Conservation (phyloP, 2,797 vertebrate genomes). For the Microctenopoma stevenorrisi region DNA sequence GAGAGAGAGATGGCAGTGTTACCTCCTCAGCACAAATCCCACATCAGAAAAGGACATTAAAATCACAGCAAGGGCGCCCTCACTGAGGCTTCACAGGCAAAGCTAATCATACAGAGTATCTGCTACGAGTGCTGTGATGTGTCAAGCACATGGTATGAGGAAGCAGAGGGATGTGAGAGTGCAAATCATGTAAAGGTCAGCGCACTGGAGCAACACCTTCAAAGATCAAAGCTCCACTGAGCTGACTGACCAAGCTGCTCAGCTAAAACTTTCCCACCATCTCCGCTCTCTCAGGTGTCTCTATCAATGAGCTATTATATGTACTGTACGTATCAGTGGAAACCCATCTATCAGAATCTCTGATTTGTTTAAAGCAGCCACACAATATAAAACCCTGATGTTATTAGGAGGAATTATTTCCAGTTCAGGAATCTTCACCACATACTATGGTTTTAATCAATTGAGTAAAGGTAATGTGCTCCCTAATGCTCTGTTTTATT, state of each 20-base stretch:
- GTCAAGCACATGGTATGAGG: not conserved
- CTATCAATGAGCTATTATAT: no score
- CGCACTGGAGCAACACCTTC: slow-evolving; percentile 1
- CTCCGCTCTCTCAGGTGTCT: no score
- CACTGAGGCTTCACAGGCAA: no score
- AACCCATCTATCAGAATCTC: no score
- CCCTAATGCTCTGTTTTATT: not conserved
- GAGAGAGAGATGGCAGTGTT: no score
- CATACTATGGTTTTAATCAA: not conserved
- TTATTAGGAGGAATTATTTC: not conserved
- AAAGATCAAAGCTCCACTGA: slow-evolving; percentile 25
- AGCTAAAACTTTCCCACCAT: no score
- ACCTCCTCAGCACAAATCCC: no score
- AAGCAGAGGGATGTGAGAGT: not conserved
- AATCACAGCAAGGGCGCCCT: no score
- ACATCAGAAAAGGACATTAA: no score
- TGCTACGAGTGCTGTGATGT: not conserved
- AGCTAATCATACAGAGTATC: no score
- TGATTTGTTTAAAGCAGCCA: not conserved
- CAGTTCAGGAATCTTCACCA: not conserved
- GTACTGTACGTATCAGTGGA: no score
- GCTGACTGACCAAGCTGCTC: no score
- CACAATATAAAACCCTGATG: not conserved
- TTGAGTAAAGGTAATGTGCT: not conserved
- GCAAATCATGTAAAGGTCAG: slow-evolving; percentile 22